phyloP scores from a whole-genome alignment of 2,888 invertebrate species.

The Catocala nupta region DNA sequence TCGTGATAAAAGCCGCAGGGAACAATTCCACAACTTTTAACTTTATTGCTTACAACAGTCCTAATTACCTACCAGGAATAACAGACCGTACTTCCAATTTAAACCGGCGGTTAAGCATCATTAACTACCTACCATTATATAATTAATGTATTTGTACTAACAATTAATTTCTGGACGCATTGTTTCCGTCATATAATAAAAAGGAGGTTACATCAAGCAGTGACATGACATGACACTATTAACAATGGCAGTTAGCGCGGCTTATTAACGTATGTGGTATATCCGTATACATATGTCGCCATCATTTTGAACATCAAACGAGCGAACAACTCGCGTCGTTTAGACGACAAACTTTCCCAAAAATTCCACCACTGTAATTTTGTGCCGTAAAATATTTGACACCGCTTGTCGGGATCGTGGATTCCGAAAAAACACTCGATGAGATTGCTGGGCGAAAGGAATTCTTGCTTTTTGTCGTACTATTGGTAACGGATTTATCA shows the following conservation, averaged over 20 bases:
- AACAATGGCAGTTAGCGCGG: conserved; percentile 42
- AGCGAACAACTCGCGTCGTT: conserved; percentile 70
- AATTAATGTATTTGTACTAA: conserved; percentile 27
- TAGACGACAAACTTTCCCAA: conserved; percentile 62
- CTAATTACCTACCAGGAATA: conserved; percentile 55
- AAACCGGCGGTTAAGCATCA: conserved; percentile 38
- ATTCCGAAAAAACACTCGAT: conserved; percentile 49
- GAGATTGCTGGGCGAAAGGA: conserved; percentile 43
- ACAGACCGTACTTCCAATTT: conserved; percentile 52
- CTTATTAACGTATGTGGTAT: conserved; percentile 64
- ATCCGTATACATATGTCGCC: conserved; percentile 62
- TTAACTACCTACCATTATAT: conserved; percentile 34
- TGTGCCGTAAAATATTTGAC: conserved; percentile 64
- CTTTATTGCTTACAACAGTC: conserved; percentile 62
- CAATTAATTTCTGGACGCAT: conserved; percentile 10
- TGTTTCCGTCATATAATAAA: conserved; percentile 11
- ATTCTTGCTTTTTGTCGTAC: conserved; percentile 40
- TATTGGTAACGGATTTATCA: conserved; percentile 52
- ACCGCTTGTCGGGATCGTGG: conserved; percentile 55
- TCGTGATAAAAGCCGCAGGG: conserved; percentile 55
- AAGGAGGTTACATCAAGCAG: conserved; percentile 14
- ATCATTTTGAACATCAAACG: conserved; percentile 69
- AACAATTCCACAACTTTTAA: conserved; percentile 60
- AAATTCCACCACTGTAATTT: conserved; percentile 62
- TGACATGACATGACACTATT: conserved; percentile 47